A percentile compares a stretch with the other conserved stretches of the same genome.
Conservation (phyloP, 2,113 vertebrate genomes). For the Seriola aureovittata region DNA sequence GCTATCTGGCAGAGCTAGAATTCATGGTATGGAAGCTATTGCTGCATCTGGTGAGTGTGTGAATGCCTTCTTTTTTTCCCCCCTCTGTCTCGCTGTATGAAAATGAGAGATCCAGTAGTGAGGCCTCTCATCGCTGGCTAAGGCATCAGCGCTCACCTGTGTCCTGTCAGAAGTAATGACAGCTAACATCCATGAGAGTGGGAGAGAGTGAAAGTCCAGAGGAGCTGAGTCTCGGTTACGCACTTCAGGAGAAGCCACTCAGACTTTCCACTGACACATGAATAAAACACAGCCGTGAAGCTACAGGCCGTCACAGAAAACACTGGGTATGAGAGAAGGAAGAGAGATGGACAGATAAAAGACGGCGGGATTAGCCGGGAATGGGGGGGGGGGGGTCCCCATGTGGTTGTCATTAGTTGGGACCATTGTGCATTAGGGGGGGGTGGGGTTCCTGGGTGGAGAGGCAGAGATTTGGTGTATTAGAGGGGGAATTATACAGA, state of each 20-base stretch:
- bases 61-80: neutral
- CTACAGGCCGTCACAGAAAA: conserved; percentile 24
- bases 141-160: conserved; percentile 69
- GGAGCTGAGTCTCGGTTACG: conserved; percentile 30
- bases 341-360: conserved; percentile 55
- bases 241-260: conserved; percentile 37
- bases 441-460: conserved; percentile 11
- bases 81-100: conserved; percentile 1
- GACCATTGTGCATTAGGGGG: conserved; percentile 1
- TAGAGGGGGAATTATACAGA: conserved; percentile 12
- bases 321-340: conserved; percentile 34
- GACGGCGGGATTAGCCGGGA: conserved; percentile 57
- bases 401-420: conserved; percentile 68
- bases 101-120: conserved; percentile 35
- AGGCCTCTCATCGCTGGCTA: conserved; percentile 57
- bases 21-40: conserved; percentile 43
- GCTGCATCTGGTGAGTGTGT: conserved; percentile 36
- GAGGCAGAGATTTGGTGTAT: conserved; percentile 26
- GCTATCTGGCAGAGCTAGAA: neutral
- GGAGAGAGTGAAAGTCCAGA: conserved; percentile 56
- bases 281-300: conserved; percentile 42
- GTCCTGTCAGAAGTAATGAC: conserved; percentile 70
- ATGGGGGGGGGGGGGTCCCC: conserved; percentile 22
- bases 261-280: conserved; percentile 62
- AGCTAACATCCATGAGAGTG: conserved; percentile 66